Conservation (phyloP, 2,888 invertebrate genomes). For the Nipponacmea schrenckii region DNA sequence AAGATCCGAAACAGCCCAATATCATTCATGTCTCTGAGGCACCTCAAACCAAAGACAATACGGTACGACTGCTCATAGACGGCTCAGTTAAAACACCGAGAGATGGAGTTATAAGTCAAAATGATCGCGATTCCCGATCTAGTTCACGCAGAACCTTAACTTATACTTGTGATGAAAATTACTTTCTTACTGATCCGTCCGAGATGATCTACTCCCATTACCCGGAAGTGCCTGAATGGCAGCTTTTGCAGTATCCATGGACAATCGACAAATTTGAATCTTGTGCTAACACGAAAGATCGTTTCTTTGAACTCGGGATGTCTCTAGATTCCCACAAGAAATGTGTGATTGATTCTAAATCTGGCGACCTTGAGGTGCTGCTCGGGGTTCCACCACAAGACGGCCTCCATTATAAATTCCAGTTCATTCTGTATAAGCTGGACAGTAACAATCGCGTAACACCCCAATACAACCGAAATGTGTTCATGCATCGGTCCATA, state of each 20-base stretch:
- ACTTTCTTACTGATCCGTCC: conserved; percentile 61
- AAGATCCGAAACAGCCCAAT: not conserved
- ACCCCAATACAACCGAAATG: conserved; percentile 31
- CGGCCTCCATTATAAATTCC: conserved; percentile 41
- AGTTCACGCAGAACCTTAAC: conserved; percentile 24
- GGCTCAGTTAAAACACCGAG: not conserved
- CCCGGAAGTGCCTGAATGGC: conserved; percentile 55
- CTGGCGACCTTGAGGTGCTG: conserved; percentile 52
- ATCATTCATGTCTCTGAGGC: not conserved
- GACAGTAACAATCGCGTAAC: conserved; percentile 18
- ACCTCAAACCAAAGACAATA: not conserved
- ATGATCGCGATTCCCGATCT: not conserved
- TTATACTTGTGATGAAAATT: conserved; percentile 59
- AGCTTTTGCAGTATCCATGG: conserved; percentile 48
- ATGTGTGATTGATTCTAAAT: conserved; percentile 44
- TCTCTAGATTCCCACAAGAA: conserved; percentile 44
- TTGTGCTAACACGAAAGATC: conserved; percentile 57
- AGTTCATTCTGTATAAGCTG: conserved; percentile 49
- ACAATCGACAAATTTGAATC: conserved; percentile 52
- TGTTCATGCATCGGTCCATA: conserved; percentile 48
- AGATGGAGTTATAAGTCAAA: not conserved
- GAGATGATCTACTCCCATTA: conserved; percentile 56
- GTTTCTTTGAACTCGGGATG: conserved; percentile 58
- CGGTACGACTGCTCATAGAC: not conserved
- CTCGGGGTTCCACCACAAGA: conserved; percentile 49